Conservation (phyloP, 2,113 vertebrate species). For the Gulo gulo region DNA sequence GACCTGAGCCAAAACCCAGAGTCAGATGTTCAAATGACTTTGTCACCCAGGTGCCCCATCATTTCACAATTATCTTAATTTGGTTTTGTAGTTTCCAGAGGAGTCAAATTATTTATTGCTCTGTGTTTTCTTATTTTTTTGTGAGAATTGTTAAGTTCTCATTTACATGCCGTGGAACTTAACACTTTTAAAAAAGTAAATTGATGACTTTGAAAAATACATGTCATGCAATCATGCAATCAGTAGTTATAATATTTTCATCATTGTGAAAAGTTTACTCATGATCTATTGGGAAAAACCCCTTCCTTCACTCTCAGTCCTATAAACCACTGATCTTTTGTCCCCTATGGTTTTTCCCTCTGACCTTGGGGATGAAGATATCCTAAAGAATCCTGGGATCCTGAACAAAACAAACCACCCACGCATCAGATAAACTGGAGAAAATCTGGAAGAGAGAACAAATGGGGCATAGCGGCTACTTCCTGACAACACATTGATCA, state of each 20-base stretch:
- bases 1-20: too few species aligned
- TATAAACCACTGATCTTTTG: background rate
- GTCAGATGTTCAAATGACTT: too few species aligned
- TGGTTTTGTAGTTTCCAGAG: background rate
- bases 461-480: fast-evolving
- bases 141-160: background rate
- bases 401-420: background rate
- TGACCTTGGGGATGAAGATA: background rate
- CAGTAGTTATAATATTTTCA: background rate
- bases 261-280: background rate
- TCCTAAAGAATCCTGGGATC: background rate
- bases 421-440: background rate
- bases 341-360: background rate
- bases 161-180: background rate
- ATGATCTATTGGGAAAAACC: background rate
- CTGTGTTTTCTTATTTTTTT: background rate
- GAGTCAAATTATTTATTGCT: background rate
- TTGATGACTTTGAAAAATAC: background rate
- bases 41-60: too few species aligned
- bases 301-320: background rate
- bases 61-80: background rate
- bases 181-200: background rate
- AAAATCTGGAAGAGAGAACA: background rate
- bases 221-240: background rate
- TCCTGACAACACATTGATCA: background rate